Evolutionary conservation across 2,888 invertebrate species (phyloP).

Genomic region (Thumatha senex): DNA sequence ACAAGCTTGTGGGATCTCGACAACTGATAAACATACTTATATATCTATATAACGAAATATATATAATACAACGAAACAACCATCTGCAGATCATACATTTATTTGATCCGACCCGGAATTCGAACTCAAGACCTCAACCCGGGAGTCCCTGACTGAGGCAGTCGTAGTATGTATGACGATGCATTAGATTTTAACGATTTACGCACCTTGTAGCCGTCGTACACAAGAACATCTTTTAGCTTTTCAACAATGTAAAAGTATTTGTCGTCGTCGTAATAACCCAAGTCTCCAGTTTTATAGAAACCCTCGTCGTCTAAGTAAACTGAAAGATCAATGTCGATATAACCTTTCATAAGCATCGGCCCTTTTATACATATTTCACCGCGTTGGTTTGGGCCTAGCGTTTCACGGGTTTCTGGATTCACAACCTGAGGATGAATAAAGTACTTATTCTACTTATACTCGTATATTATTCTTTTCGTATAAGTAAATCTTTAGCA

Average conservation of each 20-base stretch:
- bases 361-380: slow-evolving; percentile 66
- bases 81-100: too few relatives aligned
- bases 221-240: slow-evolving; percentile 56
- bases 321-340: slow-evolving; percentile 52
- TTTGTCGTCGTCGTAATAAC: slow-evolving; percentile 61
- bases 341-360: slow-evolving; percentile 65
- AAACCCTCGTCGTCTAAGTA: slow-evolving; percentile 60
- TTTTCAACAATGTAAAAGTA: slow-evolving; percentile 62
- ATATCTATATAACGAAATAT: too few relatives aligned
- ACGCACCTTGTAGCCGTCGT: slow-evolving; percentile 55
- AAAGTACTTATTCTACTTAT: too few relatives aligned
- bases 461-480: not conserved
- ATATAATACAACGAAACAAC: too few relatives aligned
- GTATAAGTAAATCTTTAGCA: too few relatives aligned
- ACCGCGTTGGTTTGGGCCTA: slow-evolving; percentile 71
- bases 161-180: too few relatives aligned
- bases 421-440: slow-evolving; percentile 58
- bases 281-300: slow-evolving; percentile 62
- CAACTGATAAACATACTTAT: too few relatives aligned
- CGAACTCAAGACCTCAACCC: too few relatives aligned
- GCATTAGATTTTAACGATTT: not conserved
- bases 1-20: too few relatives aligned
- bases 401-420: slow-evolving; percentile 64
- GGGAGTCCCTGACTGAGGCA: too few relatives aligned
- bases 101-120: too few relatives aligned